Conservation (phyloP, 2,113 vertebrate species). For the Mobula birostris region DNA sequence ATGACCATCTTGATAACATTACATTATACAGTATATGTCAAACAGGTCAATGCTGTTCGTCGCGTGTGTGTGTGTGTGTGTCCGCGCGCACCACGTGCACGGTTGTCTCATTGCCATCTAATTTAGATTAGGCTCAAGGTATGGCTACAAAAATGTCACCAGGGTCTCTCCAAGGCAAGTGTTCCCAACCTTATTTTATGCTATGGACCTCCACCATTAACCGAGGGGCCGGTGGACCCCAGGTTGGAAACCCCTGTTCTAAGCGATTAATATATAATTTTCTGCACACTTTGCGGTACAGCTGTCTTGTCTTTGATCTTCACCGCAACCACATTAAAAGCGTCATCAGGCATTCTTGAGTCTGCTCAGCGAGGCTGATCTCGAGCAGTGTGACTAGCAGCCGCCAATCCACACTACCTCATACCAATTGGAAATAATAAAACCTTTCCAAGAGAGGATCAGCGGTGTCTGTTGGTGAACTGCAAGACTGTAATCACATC, state of each 20-base stretch:
- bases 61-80: not conserved
- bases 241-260: too few species aligned
- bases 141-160: slow-evolving; percentile 19
- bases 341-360: not conserved
- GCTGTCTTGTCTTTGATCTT: not conserved
- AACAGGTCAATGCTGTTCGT: not conserved
- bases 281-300: not conserved
- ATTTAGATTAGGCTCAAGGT: not conserved
- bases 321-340: not conserved
- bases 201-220: too few species aligned
- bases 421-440: not conserved
- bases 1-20: not conserved
- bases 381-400: not conserved
- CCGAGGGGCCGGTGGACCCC: too few species aligned
- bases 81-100: too few species aligned
- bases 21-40: not conserved
- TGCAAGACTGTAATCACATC: slow-evolving; percentile 5
- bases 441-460: not conserved
- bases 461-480: not conserved
- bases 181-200: too few species aligned
- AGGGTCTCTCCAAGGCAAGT: not conserved
- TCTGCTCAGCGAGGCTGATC: not conserved
- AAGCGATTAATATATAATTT: not conserved
- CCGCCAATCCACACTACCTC: not conserved
- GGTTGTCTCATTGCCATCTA: not conserved